A percentile compares a stretch with the other conserved stretches of the same genome.
Conservation (phyloP, 2,888 invertebrate species). For the Ophion costatus region DNA sequence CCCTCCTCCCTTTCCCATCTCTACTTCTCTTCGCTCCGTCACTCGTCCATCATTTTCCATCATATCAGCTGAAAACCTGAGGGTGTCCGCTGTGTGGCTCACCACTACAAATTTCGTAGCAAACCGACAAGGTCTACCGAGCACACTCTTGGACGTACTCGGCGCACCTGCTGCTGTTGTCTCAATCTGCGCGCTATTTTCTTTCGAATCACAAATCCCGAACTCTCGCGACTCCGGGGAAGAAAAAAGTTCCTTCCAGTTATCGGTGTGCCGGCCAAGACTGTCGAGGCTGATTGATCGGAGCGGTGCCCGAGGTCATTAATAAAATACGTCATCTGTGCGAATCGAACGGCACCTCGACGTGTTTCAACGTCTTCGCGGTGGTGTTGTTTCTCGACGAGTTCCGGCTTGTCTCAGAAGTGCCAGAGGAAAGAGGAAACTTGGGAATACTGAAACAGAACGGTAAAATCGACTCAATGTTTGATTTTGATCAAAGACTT, state of each 20-base stretch:
- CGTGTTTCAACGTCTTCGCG: background rate
- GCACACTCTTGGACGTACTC: constrained; percentile 34
- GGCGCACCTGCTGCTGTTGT: constrained; percentile 36
- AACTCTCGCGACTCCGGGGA: constrained; percentile 8
- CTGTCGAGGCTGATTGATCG: constrained; percentile 43
- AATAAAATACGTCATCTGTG: constrained; percentile 14
- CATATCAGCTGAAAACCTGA: constrained; percentile 68
- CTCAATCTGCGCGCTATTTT: background rate
- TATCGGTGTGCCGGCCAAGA: background rate
- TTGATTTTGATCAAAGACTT: too few species aligned
- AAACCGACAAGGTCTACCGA: background rate
- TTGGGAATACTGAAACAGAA: too few species aligned
- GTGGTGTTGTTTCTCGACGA: background rate
- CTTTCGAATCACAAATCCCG: constrained; percentile 40
- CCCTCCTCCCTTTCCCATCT: constrained; percentile 65
- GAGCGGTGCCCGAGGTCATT: background rate
- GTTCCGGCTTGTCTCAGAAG: background rate
- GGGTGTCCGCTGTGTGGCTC: background rate
- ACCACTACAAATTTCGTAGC: constrained; percentile 9
- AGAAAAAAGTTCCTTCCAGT: constrained; percentile 23
- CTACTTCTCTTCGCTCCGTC: constrained; percentile 36
- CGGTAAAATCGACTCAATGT: too few species aligned
- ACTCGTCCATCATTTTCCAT: constrained; percentile 81
- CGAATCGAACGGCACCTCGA: background rate
- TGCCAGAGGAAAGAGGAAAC: too few species aligned